phyloP scores from a whole-genome alignment of 2,888 invertebrate species.

The Junonia oenone region DNA sequence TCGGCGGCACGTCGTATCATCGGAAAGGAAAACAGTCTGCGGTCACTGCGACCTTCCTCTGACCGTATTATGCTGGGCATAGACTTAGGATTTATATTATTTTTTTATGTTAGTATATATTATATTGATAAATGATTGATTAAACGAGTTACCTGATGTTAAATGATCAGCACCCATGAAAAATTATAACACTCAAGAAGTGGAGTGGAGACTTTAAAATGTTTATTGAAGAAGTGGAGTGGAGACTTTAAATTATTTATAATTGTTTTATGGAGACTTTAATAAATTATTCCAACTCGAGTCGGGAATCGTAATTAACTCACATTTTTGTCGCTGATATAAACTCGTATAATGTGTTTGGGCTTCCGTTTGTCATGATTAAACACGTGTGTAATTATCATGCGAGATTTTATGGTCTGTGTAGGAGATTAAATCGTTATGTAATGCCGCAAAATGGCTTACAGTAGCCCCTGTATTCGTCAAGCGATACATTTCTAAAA shows the following conservation, averaged over 20 bases:
- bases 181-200: too few species aligned
- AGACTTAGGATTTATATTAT: neutral
- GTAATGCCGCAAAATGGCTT: too few species aligned
- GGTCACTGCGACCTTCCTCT: slow-evolving; percentile 3
- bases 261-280: too few species aligned
- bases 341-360: slow-evolving; percentile 40
- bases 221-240: too few species aligned
- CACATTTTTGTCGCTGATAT: slow-evolving; percentile 29
- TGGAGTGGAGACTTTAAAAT: too few species aligned
- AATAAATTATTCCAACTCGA: slow-evolving; percentile 19
- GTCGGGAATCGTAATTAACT: slow-evolving; percentile 21
- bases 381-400: neutral
- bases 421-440: too few species aligned
- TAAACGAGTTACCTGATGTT: too few species aligned
- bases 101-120: neutral
- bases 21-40: slow-evolving; percentile 9
- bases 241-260: too few species aligned
- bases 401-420: too few species aligned
- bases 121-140: neutral
- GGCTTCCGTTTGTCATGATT: slow-evolving; percentile 37
- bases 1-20: neutral
- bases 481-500: too few species aligned
- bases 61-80: neutral
- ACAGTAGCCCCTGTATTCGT: too few species aligned
- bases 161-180: too few species aligned